Percentiles rank a stretch among this genome's conserved stretches.
phyloP scores from a whole-genome alignment of 1,140 invertebrate genomes.

The Sesamia nonagrioides region DNA sequence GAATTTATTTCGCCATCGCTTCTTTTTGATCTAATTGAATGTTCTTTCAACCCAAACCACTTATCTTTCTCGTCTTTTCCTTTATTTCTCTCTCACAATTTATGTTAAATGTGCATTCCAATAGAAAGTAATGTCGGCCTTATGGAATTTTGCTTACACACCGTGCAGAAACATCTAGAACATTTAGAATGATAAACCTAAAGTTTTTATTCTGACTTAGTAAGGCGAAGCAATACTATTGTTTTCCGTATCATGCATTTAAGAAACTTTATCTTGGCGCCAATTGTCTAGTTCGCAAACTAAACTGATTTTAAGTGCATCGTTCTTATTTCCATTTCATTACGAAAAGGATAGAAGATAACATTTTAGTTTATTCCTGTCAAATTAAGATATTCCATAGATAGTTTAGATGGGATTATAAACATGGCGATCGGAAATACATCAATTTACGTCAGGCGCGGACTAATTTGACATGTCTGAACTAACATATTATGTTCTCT shows the following conservation, averaged over 20 bases:
- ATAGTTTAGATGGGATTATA: no score
- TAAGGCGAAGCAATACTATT: conserved; percentile 5
- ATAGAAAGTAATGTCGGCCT: conserved; percentile 23
- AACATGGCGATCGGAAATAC: no score
- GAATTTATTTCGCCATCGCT: conserved; percentile 1
- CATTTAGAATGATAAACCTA: not conserved
- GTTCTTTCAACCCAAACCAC: conserved; percentile 38
- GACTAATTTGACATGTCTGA: no score
- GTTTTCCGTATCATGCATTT: not conserved
- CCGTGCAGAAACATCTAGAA: conserved; percentile 24
- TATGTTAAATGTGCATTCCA: conserved; percentile 32
- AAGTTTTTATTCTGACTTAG: not conserved
- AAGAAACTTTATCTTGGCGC: no score
- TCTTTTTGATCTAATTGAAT: conserved; percentile 28
- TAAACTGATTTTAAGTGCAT: not conserved
- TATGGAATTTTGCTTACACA: conserved; percentile 35
- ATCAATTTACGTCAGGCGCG: no score
- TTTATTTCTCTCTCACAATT: conserved; percentile 29
- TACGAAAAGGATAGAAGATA: no score
- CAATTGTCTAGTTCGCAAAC: no score
- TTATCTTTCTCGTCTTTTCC: conserved; percentile 20
- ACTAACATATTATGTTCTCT: no score
- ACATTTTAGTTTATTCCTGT: no score
- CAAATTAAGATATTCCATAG: no score
- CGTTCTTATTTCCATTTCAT: no score